Percentiles rank a stretch among this genome's conserved stretches.
phyloP scores from a whole-genome alignment of 2,113 vertebrate species.

The Octodon degus region DNA sequence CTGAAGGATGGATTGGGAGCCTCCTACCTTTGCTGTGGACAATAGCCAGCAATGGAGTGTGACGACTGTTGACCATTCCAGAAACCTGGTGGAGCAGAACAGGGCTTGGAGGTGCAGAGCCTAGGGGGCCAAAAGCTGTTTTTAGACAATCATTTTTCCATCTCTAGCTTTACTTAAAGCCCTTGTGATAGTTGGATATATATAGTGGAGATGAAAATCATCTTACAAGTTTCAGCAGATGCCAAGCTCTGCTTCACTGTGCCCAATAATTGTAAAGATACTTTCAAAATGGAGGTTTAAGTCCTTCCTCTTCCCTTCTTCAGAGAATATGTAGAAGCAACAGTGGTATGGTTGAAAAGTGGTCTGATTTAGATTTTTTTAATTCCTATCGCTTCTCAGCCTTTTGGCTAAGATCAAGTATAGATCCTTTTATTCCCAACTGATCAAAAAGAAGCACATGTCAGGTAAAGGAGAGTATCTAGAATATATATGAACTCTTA shows the following conservation, averaged over 20 bases:
- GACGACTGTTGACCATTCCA: slow-evolving; percentile 93
- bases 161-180: slow-evolving; percentile 66
- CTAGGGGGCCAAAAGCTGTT: slow-evolving; percentile 62
- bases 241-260: background rate
- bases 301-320: slow-evolving; percentile 37
- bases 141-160: slow-evolving; percentile 67
- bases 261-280: background rate
- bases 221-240: slow-evolving; percentile 10
- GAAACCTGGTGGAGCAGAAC: slow-evolving; percentile 84
- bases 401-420: no score
- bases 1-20: slow-evolving; percentile 78
- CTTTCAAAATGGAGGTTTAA: slow-evolving; percentile 37
- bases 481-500: slow-evolving; percentile 63
- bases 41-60: slow-evolving; percentile 91
- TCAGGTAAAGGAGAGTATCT: slow-evolving; percentile 41
- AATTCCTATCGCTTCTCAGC: no score
- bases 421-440: no score
- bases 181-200: background rate
- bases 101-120: slow-evolving; percentile 70
- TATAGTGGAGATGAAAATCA: slow-evolving; percentile 62
- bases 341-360: slow-evolving; percentile 24
- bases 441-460: slow-evolving; percentile 29
- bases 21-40: slow-evolving; percentile 88
- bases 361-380: slow-evolving; percentile 38
- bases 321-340: background rate